A percentile compares a stretch with the other conserved stretches of the same genome.
Evolutionary conservation across 2,888 invertebrate species (phyloP).

Genomic region (Zaprionus bogoriensis): DNA sequence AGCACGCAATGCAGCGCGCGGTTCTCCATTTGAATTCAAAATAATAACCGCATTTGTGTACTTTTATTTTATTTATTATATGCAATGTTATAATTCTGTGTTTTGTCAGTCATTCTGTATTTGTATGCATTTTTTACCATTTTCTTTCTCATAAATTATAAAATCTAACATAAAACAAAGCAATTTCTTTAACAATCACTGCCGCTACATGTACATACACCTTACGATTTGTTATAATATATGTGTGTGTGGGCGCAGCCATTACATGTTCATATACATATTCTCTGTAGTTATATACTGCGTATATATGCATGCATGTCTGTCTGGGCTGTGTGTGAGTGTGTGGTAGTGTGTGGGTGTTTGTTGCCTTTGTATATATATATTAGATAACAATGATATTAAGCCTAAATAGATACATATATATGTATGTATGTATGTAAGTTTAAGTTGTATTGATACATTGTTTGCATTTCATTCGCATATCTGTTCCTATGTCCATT

Average conservation of each 20-base stretch:
- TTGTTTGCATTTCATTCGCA: conserved; percentile 53
- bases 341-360: conserved; percentile 16
- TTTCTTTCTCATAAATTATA: conserved; percentile 72
- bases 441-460: conserved; percentile 69
- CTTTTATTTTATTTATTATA: conserved; percentile 76
- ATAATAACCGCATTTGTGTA: conserved; percentile 38
- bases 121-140: conserved; percentile 72
- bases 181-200: conserved; percentile 80
- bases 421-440: conserved; percentile 50
- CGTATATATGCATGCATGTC: conserved; percentile 35
- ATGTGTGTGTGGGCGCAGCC: conserved; percentile 44
- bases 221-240: conserved; percentile 64
- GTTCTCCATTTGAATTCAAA: conserved; percentile 9
- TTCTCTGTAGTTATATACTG: conserved; percentile 53
- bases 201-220: conserved; percentile 79
- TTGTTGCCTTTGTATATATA: conserved; percentile 48
- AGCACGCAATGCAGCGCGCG: neutral
- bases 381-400: conserved; percentile 78
- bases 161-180: conserved; percentile 80
- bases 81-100: conserved; percentile 78
- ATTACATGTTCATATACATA: conserved; percentile 69
- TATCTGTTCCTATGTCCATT: conserved; percentile 51
- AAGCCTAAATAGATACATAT: conserved; percentile 70
- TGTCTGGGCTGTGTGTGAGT: neutral
- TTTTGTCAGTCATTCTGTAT: conserved; percentile 81